These are phyloP conservation scores for Linnaemya vulpina DNA, from an alignment of 2,888 invertebrate genomes.

Conservation along the genomic window DNA sequence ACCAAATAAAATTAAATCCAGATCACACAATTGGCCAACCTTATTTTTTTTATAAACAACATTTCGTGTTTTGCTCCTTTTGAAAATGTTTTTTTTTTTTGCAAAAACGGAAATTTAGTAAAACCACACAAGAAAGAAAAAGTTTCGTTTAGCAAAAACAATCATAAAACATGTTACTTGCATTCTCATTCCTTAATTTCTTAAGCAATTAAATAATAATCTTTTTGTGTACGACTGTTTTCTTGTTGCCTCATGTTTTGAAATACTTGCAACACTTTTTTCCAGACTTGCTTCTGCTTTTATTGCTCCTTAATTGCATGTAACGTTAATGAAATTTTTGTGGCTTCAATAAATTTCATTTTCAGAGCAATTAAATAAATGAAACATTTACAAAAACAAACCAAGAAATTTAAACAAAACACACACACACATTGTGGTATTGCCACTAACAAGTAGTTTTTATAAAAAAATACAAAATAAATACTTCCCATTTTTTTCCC, in stretches of 20 bases:
- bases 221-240: constrained; percentile 18
- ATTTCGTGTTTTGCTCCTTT: not conserved
- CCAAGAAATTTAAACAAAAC: constrained; percentile 44
- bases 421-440: constrained; percentile 49
- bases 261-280: constrained; percentile 25
- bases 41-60: too few relatives aligned
- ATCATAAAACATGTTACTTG: constrained; percentile 5
- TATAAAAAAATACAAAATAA: not conserved
- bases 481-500: constrained; percentile 57
- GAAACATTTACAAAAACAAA: constrained; percentile 56
- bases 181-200: constrained; percentile 51
- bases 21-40: too few relatives aligned
- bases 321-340: constrained; percentile 72
- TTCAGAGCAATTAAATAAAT: constrained; percentile 69
- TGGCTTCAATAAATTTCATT: constrained; percentile 69
- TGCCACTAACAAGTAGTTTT: constrained; percentile 58
- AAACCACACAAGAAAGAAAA: not conserved
- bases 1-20: too few relatives aligned
- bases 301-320: constrained; percentile 66
- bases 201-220: constrained; percentile 58
- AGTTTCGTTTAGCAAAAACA: not conserved
- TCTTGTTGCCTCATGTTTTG: constrained; percentile 7
- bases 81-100: not conserved
- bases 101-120: not conserved
- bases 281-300: constrained; percentile 18